These are phyloP conservation scores for Conus canariensis DNA, from an alignment of 2,888 invertebrate genomes.

Conservation along the genomic window DNA sequence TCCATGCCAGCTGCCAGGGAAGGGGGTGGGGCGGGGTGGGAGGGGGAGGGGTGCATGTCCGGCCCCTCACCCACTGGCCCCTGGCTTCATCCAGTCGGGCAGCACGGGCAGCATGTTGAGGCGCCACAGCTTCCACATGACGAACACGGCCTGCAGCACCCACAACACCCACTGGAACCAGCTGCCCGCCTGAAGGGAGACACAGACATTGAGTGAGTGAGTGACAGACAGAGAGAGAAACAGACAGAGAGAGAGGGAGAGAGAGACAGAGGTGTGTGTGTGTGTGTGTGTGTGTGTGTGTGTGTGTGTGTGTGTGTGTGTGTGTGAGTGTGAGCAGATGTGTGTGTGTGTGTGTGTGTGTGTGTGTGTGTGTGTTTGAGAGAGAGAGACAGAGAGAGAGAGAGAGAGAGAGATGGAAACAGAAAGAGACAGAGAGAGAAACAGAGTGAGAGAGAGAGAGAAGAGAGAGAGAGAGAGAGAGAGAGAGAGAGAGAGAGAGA, in stretches of 20 bases:
- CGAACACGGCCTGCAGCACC: conserved; percentile 52
- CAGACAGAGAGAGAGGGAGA: neutral
- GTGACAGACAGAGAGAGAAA: neutral
- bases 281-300: too few species aligned
- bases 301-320: too few species aligned
- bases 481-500: neutral
- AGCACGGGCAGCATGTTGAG: conserved; percentile 54
- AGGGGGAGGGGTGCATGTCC: too few species aligned
- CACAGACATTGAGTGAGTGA: neutral
- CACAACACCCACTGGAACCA: conserved; percentile 54
- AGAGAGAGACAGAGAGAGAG: too few species aligned
- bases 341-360: too few species aligned
- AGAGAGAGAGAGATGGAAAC: too few species aligned
- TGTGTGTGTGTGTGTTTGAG: too few species aligned
- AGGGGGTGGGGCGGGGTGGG: too few species aligned
- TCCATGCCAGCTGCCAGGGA: too few species aligned
- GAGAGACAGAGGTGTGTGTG: neutral
- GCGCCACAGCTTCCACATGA: conserved; percentile 56
- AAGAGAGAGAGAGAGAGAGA: neutral
- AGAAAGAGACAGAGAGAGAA: neutral
- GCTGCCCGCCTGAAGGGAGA: conserved; percentile 50
- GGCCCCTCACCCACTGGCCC: conserved; percentile 24
- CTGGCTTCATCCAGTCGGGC: conserved; percentile 47
- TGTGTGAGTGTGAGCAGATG: too few species aligned
- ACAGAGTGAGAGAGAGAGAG: neutral